These are phyloP conservation scores for Crax fasciolata DNA, from an alignment of 2,797 vertebrate genomes.

Conservation along the genomic window DNA sequence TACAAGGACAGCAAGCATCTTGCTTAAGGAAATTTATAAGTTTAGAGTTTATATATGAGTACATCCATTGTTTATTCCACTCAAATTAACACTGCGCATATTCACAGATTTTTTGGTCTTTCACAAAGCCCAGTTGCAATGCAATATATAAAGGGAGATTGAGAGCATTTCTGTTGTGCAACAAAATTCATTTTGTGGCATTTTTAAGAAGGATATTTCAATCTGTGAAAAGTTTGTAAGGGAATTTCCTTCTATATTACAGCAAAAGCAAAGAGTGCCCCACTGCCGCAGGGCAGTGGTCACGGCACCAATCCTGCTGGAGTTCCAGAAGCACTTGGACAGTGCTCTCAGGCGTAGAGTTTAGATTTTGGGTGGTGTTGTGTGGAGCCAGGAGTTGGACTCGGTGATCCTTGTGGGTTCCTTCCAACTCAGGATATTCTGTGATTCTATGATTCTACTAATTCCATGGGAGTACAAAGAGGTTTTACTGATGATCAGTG, in stretches of 20 bases:
- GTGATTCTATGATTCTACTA: neutral
- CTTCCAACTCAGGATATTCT: neutral
- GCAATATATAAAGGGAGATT: neutral
- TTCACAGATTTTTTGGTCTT: neutral
- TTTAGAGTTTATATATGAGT: neutral
- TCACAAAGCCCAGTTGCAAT: neutral
- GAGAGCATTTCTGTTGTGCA: neutral
- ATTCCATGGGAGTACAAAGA: fast-evolving
- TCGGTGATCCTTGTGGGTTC: neutral
- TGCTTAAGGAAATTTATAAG: neutral
- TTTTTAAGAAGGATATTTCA: constrained; percentile 8
- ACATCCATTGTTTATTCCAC: neutral
- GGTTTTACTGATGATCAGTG: neutral
- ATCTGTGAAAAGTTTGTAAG: neutral
- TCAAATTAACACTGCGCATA: neutral
- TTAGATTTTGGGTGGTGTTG: neutral
- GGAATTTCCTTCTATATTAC: neutral
- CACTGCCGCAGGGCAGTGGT: neutral
- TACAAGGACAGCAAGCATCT: neutral
- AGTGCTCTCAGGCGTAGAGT: neutral
- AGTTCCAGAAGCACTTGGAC: neutral
- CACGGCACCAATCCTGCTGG: neutral
- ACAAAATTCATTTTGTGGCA: constrained; percentile 1
- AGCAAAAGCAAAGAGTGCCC: neutral
- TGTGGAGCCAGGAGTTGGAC: neutral